Evolutionary conservation across 2,113 vertebrate genomes (phyloP).

Genomic region (Progne subis): DNA sequence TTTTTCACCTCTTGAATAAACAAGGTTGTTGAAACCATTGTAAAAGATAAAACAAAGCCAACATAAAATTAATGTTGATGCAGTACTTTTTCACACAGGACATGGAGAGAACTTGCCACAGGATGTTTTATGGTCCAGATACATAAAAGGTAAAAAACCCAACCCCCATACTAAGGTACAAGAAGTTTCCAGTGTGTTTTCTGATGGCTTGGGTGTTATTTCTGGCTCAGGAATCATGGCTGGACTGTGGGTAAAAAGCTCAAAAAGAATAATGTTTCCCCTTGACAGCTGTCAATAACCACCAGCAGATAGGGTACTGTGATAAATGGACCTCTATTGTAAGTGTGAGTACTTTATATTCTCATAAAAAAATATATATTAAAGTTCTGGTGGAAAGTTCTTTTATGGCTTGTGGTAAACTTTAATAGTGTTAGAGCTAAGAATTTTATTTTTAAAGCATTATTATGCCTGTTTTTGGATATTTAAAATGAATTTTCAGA

Average conservation of each 20-base stretch:
- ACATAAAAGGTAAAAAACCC: not conserved
- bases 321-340: not conserved
- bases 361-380: not conserved
- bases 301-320: not conserved
- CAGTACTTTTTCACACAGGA: not conserved
- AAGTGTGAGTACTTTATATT: not conserved
- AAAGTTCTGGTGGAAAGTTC: not conserved
- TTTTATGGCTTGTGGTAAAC: not conserved
- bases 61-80: not conserved
- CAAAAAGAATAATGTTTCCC: not conserved
- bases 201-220: not conserved
- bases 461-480: not conserved
- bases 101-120: not conserved
- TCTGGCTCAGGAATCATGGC: not conserved
- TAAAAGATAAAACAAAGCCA: not conserved
- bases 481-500: not conserved
- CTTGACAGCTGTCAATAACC: not conserved
- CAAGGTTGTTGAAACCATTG: not conserved
- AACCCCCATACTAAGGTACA: accelerated
- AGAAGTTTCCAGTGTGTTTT: not conserved
- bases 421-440: not conserved
- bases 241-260: not conserved
- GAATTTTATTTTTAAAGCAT: not conserved
- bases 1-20: not conserved
- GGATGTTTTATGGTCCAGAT: not conserved